phyloP scores from a whole-genome alignment of 2,113 vertebrate genomes.

The Diphyllodes magnificus region DNA sequence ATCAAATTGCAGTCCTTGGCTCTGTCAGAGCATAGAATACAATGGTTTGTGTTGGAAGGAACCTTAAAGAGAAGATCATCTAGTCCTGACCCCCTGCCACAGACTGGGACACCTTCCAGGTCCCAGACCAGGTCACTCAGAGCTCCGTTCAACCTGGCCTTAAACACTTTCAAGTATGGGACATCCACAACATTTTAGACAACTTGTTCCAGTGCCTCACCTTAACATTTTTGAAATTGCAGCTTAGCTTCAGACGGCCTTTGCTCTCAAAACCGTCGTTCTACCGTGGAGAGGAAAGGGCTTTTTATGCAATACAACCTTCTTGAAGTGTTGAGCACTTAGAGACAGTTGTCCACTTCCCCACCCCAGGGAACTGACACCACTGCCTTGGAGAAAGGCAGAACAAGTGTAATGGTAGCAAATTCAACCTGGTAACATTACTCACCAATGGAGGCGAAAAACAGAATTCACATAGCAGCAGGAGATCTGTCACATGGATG shows the following conservation, averaged over 20 bases:
- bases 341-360: neutral
- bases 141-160: neutral
- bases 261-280: neutral
- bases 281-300: neutral
- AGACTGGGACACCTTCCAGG: neutral
- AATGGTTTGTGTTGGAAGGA: neutral
- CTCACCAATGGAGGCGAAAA: neutral
- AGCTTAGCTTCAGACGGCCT: neutral
- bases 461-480: neutral
- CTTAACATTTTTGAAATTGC: neutral
- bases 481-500: neutral
- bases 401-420: neutral
- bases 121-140: neutral
- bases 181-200: neutral
- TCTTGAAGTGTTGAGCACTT: no score
- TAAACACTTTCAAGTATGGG: neutral
- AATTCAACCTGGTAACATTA: neutral
- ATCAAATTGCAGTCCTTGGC: neutral
- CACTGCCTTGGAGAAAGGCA: neutral
- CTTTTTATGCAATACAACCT: neutral
- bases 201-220: neutral
- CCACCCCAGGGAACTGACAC: neutral
- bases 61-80: neutral
- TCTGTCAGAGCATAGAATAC: neutral
- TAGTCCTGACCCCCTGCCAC: neutral